Conservation (phyloP, 2,113 vertebrate genomes). For the Barbus barbus region DNA sequence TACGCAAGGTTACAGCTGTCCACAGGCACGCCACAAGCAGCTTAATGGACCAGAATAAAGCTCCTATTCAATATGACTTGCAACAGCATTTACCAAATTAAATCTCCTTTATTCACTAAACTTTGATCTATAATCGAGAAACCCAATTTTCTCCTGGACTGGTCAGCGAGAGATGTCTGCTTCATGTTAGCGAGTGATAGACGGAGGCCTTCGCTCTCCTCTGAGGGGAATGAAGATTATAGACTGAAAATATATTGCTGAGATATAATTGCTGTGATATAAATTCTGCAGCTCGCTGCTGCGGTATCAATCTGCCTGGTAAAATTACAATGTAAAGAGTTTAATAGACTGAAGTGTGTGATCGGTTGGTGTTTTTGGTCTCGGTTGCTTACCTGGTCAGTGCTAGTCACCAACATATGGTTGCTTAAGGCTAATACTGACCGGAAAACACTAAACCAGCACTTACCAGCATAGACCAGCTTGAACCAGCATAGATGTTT, state of each 20-base stretch:
- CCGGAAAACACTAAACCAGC: no score
- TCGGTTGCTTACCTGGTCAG: neutral
- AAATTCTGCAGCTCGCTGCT: neutral
- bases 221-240: conserved; percentile 17
- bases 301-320: neutral
- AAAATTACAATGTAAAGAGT: neutral
- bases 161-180: conserved; percentile 4
- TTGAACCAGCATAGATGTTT: no score
- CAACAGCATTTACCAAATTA: conserved; percentile 36
- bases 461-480: no score
- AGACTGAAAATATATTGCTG: conserved; percentile 6
- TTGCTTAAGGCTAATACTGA: no score
- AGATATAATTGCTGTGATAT: conserved; percentile 13
- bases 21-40: conserved; percentile 22
- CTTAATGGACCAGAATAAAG: conserved; percentile 42
- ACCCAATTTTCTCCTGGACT: conserved; percentile 29
- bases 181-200: neutral
- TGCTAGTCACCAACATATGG: neutral
- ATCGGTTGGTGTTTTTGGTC: neutral
- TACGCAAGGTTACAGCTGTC: conserved; percentile 38
- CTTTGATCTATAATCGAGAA: conserved; percentile 34
- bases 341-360: neutral
- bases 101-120: conserved; percentile 33
- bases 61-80: conserved; percentile 29
- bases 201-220: neutral